Percentiles rank a stretch among this genome's conserved stretches.
phyloP scores from a whole-genome alignment of 1,140 invertebrate genomes.

The Solenopsis fugax region DNA sequence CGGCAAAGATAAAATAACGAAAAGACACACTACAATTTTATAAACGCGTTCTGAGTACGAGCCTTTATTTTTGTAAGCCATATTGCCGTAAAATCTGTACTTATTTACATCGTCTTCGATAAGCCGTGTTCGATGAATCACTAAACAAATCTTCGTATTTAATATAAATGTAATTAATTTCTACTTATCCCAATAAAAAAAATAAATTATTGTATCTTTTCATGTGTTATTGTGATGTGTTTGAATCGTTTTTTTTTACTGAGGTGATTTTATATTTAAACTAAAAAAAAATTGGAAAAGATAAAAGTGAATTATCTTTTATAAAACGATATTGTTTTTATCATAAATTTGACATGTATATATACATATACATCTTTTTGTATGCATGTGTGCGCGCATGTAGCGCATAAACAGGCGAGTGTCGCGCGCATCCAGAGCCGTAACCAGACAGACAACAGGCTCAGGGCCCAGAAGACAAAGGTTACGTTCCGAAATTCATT shows the following conservation, averaged over 20 bases:
- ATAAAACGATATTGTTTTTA: neutral
- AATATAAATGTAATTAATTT: neutral
- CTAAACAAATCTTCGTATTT: neutral
- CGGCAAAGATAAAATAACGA: too few relatives aligned
- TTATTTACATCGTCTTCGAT: neutral
- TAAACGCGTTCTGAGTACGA: too few relatives aligned
- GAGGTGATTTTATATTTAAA: neutral
- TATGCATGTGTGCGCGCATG: neutral
- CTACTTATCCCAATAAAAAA: neutral
- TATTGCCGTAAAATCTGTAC: neutral
- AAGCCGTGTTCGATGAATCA: neutral
- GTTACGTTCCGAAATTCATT: too few relatives aligned
- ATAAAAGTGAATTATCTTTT: neutral
- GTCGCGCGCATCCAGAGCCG: slow-evolving; percentile 30
- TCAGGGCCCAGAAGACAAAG: too few relatives aligned
- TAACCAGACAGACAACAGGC: too few relatives aligned
- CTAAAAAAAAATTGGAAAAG: neutral
- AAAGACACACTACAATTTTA: too few relatives aligned
- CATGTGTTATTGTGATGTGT: neutral
- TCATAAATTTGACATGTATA: neutral
- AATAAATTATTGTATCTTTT: neutral
- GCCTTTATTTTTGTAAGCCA: neutral
- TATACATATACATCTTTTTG: neutral
- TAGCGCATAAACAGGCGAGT: slow-evolving; percentile 22
- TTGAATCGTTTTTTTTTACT: neutral